Percentiles rank a stretch among this genome's conserved stretches.
These are phyloP conservation scores for Cheirogaleus medius DNA, from an alignment of 2,113 vertebrate genomes.

Conservation along the genomic window DNA sequence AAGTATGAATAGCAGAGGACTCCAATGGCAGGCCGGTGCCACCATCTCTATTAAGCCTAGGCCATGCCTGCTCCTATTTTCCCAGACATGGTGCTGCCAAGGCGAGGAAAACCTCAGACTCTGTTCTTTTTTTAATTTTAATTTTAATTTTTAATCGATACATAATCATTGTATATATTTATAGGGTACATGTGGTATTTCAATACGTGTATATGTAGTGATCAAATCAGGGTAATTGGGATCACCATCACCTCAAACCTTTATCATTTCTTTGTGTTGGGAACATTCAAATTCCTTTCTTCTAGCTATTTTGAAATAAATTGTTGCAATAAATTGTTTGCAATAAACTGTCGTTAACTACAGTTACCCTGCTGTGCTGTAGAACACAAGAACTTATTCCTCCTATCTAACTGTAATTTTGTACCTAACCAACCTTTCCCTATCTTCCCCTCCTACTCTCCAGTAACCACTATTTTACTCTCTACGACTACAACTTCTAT, in stretches of 20 bases:
- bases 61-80: background rate
- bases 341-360: background rate
- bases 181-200: background rate
- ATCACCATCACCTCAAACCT: background rate
- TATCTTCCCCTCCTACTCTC: background rate
- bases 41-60: background rate
- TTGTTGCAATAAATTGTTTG: background rate
- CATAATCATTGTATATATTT: background rate
- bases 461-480: background rate
- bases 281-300: background rate
- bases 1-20: background rate
- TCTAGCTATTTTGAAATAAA: background rate
- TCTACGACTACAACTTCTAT: background rate
- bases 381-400: background rate
- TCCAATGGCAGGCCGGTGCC: background rate
- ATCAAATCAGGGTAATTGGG: background rate
- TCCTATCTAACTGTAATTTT: background rate
- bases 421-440: background rate
- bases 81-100: background rate
- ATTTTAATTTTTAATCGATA: background rate
- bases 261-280: background rate
- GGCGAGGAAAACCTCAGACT: too few species aligned
- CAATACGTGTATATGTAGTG: background rate
- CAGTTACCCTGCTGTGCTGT: background rate
- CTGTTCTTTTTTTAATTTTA: background rate